Conservation (phyloP, 92 coral and sea anemone genomes). For the Zoanthus gigantus region DNA sequence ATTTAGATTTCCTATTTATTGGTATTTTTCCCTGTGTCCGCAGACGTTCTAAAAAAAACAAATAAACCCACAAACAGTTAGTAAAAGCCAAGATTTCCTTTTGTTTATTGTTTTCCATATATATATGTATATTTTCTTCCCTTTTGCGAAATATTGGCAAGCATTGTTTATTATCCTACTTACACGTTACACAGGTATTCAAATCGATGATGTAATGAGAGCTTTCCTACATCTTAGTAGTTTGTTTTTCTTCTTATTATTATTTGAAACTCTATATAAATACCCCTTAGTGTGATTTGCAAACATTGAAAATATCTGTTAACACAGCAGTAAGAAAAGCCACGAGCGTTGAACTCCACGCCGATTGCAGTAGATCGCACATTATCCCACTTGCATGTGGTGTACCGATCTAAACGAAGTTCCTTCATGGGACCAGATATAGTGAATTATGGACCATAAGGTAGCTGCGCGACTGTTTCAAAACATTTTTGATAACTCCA, state of each 20-base stretch:
- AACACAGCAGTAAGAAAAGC: background rate
- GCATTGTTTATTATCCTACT: background rate
- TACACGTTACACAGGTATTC: background rate
- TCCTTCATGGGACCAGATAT: background rate
- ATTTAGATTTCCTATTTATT: too few species aligned
- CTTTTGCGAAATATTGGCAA: background rate
- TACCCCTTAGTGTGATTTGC: background rate
- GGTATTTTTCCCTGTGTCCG: background rate
- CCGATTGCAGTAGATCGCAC: background rate
- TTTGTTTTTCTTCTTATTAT: background rate
- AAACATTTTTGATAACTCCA: too few species aligned
- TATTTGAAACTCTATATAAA: background rate
- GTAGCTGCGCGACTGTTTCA: too few species aligned
- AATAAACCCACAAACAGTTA: background rate
- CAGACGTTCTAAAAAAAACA: background rate
- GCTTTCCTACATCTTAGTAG: background rate
- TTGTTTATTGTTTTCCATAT: background rate
- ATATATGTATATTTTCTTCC: background rate
- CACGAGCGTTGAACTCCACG: background rate
- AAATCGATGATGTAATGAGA: background rate
- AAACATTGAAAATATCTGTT: background rate
- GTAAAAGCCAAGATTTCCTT: background rate
- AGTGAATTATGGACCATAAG: background rate
- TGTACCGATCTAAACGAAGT: background rate
- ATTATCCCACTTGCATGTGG: background rate